Evolutionary conservation across 2,797 vertebrate species (phyloP).

Genomic region (Parotocinclus haroldoi): DNA sequence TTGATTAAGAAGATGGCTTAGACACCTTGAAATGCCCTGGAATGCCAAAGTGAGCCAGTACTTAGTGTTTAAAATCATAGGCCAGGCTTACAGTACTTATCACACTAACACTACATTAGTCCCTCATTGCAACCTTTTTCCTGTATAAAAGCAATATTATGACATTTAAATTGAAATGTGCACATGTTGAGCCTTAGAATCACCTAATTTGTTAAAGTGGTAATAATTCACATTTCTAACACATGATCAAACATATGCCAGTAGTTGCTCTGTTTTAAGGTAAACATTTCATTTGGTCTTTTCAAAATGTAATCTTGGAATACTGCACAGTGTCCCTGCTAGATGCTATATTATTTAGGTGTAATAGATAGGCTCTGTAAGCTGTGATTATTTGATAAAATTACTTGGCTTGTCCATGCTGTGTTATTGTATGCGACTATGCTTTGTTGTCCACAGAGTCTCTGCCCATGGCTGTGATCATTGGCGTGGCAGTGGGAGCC

Average conservation of each 20-base stretch:
- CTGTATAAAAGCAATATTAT: too few species aligned
- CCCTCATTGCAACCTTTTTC: too few species aligned
- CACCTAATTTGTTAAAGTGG: background rate
- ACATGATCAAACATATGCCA: background rate
- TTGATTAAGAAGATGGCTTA: too few species aligned
- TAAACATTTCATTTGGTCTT: background rate
- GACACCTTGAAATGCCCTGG: too few species aligned
- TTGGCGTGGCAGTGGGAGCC: conserved; percentile 94
- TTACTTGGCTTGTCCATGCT: conserved; percentile 31
- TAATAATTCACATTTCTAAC: background rate
- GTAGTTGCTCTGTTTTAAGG: background rate
- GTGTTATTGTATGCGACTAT: conserved; percentile 49
- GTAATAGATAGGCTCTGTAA: background rate
- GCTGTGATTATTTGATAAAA: conserved; percentile 19
- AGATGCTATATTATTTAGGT: background rate
- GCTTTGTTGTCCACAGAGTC: conserved; percentile 78
- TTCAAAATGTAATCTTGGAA: background rate
- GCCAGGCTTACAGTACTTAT: too few species aligned
- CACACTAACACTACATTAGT: too few species aligned
- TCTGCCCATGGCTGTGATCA: conserved; percentile 94
- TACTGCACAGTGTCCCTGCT: background rate
- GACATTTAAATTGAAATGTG: background rate
- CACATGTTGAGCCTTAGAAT: background rate
- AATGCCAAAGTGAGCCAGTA: too few species aligned
- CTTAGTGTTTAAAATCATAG: too few species aligned